Evolutionary conservation across 2,797 vertebrate genomes (phyloP).

Genomic region (Oreonectes daqikongensis): DNA sequence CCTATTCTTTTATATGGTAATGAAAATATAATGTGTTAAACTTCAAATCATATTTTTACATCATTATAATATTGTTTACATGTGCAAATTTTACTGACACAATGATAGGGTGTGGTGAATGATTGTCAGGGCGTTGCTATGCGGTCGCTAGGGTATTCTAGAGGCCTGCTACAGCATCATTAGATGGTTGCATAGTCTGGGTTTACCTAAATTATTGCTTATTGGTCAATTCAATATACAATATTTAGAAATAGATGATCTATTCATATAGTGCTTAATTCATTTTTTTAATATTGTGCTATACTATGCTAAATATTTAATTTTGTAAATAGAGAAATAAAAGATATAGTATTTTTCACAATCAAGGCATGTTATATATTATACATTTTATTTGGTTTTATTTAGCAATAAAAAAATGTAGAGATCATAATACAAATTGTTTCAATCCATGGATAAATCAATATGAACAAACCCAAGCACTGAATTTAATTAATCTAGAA

Average conservation of each 20-base stretch:
- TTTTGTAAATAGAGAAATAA: no score
- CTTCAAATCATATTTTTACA: neutral
- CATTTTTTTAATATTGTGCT: no score
- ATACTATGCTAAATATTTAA: no score
- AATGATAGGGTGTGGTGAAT: neutral
- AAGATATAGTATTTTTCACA: no score
- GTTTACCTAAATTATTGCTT: neutral
- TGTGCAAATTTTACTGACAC: neutral
- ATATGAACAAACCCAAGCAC: no score
- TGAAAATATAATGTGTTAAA: neutral
- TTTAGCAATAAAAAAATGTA: neutral
- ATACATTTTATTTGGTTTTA: no score
- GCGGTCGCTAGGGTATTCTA: neutral
- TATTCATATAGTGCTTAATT: no score
- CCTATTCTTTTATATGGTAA: neutral
- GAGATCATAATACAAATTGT: neutral
- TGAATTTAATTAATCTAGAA: no score
- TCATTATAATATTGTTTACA: neutral
- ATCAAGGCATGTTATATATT: no score
- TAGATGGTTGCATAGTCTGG: neutral
- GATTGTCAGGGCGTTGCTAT: neutral
- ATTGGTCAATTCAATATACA: neutral
- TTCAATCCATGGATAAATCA: no score
- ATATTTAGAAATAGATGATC: no score
- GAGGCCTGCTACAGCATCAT: neutral